These are phyloP conservation scores for Lates japonicus DNA, from an alignment of 2,797 vertebrate species.

Conservation along the genomic window DNA sequence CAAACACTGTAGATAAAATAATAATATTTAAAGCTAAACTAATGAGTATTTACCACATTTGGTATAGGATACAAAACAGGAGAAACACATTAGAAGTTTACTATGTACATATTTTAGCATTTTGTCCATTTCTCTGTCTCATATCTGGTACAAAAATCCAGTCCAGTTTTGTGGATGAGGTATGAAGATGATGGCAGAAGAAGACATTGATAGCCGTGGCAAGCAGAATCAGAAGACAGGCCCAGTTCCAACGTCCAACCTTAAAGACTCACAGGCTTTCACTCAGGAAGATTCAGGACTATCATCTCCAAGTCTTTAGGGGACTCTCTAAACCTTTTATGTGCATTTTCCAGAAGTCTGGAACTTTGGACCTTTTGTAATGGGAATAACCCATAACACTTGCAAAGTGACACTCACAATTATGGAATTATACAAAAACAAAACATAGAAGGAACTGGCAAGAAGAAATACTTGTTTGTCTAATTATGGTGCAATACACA, in stretches of 20 bases:
- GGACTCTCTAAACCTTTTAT: neutral
- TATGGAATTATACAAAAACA: neutral
- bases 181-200: neutral
- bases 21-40: conserved; percentile 13
- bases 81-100: conserved; percentile 33
- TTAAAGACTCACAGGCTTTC: neutral
- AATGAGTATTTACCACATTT: conserved; percentile 38
- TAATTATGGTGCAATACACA: neutral
- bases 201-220: no score
- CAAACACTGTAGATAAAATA: neutral
- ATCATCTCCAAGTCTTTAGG: neutral
- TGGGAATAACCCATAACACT: neutral
- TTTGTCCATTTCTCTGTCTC: neutral
- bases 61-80: conserved; percentile 34
- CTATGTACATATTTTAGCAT: conserved; percentile 37
- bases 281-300: no score
- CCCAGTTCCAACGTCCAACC: neutral
- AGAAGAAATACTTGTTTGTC: neutral
- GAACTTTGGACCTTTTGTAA: neutral
- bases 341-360: neutral
- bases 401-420: neutral
- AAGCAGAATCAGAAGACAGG: neutral
- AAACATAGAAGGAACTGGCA: no score
- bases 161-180: neutral
- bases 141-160: neutral